A percentile compares a stretch with the other conserved stretches of the same genome.
phyloP scores from a whole-genome alignment of 2,113 vertebrate genomes.

The Cinclus mexicanus region DNA sequence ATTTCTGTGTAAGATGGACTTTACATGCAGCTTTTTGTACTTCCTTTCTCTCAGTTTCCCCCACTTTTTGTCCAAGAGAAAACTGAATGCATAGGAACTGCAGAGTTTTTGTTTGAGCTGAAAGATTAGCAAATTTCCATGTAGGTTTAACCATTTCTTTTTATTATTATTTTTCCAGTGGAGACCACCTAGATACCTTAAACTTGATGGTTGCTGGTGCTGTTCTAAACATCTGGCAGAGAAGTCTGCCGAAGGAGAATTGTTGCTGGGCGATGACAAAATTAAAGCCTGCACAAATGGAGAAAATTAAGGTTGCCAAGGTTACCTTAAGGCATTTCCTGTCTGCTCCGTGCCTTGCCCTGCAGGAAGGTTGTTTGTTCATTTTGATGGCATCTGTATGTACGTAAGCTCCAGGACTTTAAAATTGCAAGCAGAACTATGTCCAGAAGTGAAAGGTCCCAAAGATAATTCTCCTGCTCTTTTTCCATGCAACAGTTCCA shows the following conservation, averaged over 20 bases:
- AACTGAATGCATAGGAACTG: background rate
- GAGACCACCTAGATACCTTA: background rate
- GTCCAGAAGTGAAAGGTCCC: background rate
- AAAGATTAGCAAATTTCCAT: background rate
- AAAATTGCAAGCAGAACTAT: constrained; percentile 6
- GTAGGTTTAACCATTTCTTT: background rate
- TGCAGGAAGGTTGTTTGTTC: background rate
- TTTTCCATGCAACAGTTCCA: background rate
- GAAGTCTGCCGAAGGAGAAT: background rate
- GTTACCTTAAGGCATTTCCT: constrained; percentile 62
- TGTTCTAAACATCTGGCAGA: constrained; percentile 29
- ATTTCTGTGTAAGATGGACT: background rate
- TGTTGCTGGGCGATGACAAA: background rate
- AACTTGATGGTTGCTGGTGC: background rate
- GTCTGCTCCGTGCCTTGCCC: background rate
- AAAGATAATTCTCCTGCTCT: background rate
- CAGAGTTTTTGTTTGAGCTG: background rate
- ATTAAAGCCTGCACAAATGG: constrained; percentile 36
- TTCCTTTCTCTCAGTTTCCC: background rate
- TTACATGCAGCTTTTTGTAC: background rate
- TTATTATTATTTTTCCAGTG: background rate
- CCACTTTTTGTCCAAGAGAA: background rate
- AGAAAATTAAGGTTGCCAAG: constrained; percentile 43
- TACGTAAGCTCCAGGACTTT: background rate
- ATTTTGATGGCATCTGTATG: background rate